Percentiles rank a stretch among this genome's conserved stretches.
phyloP scores from a whole-genome alignment of 2,113 vertebrate species.

The Eclectus roratus region DNA sequence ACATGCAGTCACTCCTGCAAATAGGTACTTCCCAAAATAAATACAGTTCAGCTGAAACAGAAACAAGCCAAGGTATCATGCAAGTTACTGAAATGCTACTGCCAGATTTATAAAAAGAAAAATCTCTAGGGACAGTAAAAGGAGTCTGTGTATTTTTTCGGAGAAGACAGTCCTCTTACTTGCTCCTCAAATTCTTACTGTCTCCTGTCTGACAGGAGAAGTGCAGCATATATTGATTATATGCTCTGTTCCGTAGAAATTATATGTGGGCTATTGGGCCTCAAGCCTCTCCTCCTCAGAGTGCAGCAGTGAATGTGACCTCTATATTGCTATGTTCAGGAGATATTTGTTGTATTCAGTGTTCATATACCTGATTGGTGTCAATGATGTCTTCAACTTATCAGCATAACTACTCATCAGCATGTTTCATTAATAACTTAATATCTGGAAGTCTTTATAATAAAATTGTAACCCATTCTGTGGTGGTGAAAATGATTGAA shows the following conservation, averaged over 20 bases:
- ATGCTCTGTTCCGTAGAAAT: neutral
- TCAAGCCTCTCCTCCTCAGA: neutral
- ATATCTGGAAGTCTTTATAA: neutral
- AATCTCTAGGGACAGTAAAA: neutral
- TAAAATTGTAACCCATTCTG: neutral
- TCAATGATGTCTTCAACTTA: neutral
- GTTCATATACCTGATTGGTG: neutral
- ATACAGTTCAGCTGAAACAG: neutral
- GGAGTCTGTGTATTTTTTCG: neutral
- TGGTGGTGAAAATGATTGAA: neutral
- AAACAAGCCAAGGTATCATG: neutral
- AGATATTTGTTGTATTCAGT: neutral
- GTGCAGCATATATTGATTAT: conserved; percentile 23
- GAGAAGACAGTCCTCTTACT: neutral
- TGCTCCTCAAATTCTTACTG: neutral
- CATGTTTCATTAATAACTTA: conserved; percentile 14
- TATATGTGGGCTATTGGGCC: neutral
- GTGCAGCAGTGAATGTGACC: conserved; percentile 3
- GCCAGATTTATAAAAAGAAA: neutral
- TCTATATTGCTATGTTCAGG: neutral
- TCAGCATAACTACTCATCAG: neutral
- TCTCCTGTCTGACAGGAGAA: neutral
- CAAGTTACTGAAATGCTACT: neutral
- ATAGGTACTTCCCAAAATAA: neutral
- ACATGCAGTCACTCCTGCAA: neutral